Evolutionary conservation across 2,888 invertebrate species (phyloP), one percentile per base, ranked within the genome.

Genomic region (Antitype chi): DNA sequence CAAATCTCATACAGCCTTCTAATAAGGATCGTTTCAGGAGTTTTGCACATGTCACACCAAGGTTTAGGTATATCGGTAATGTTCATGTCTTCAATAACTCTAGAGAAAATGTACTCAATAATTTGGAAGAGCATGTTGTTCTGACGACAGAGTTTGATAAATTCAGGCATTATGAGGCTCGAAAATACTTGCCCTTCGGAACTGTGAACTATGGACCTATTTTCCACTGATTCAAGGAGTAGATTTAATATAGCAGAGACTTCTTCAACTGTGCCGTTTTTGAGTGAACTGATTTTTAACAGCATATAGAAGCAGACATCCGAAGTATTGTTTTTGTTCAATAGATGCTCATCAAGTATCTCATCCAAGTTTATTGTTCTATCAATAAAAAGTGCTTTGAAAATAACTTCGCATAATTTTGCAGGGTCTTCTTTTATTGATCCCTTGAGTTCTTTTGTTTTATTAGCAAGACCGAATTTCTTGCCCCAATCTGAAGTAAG

Each of bases 41-140:
- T 91, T 71, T 93, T 91, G 66, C 93, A 94, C 63, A 97, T 93
- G 90, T 97, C 95, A 80, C 95, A 94, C 94, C 95, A 95, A 38
- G 95, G 94, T 84, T 95, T 94, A 47, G 94, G 82, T 20, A 97
- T 92, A 38, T 91, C 82, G 0, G 91, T 90, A 28, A 96, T 92
- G 80, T 95, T 90, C 70, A 97, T 96, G 81, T 97, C 96, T 55
- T 93, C 90, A 70, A 97, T 96, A 1, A 98, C 92, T 70, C 94
- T 95, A 2, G 92, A 89, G 69, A 98, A 92, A 78, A 97, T 97
- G 82, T 97, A 95, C 59, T 97, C 94, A 88, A 97, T 97, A 1
- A 97, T 94, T 91, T 97, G 96, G 84, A 97, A 94, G 0, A 97
- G 94, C 82, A 98, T 96, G 82, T 94, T 94, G 66, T 97, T 94